These are phyloP conservation scores for Struthio camelus DNA, from an alignment of 2,113 vertebrate species.

Conservation along the genomic window DNA sequence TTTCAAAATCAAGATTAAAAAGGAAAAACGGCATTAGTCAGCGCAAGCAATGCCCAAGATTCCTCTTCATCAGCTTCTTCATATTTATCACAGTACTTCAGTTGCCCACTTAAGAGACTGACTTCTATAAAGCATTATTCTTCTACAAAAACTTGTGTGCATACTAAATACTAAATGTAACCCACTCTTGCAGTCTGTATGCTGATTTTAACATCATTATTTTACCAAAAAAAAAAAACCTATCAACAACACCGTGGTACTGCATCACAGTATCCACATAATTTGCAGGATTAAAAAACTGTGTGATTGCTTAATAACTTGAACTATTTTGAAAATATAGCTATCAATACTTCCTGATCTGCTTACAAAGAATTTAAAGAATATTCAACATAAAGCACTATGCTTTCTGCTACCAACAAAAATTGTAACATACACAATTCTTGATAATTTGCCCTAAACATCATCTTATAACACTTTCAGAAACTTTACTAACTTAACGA, in stretches of 20 bases:
- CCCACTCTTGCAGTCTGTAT: not conserved
- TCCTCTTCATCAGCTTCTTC: not conserved
- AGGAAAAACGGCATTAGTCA: not conserved
- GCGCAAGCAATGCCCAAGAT: not conserved
- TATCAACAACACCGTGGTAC: not conserved
- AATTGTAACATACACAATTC: not conserved
- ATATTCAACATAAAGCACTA: not conserved
- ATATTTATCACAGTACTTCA: not conserved
- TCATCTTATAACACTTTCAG: not conserved
- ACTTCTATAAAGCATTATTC: not conserved
- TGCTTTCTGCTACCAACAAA: not conserved
- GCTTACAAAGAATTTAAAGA: not conserved
- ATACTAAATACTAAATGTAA: rapidly evolving
- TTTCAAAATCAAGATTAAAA: not conserved
- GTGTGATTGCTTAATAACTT: not conserved
- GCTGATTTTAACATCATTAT: not conserved
- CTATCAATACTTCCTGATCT: not conserved
- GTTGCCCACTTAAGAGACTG: not conserved
- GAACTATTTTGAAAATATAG: not conserved
- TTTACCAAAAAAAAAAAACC: not conserved
- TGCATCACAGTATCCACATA: not conserved
- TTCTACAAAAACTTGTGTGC: not conserved
- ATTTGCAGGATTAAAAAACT: not conserved
- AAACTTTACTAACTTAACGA: not conserved
- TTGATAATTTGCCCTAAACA: not conserved